These are phyloP conservation scores for Pteronura brasiliensis DNA, from an alignment of 2,113 vertebrate genomes.

Conservation along the genomic window DNA sequence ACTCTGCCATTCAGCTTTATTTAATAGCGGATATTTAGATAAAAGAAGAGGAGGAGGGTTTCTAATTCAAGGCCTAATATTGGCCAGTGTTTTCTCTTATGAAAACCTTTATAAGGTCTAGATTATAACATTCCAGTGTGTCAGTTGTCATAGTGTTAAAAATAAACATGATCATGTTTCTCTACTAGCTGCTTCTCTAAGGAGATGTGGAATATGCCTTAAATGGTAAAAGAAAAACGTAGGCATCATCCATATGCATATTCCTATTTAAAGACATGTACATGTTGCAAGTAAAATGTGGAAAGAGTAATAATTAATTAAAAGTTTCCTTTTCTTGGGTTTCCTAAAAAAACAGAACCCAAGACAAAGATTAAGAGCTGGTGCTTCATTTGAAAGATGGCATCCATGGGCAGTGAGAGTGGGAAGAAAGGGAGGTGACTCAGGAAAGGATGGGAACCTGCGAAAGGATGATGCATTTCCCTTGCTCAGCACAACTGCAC, in stretches of 20 bases:
- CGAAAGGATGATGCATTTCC: background rate
- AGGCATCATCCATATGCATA: background rate
- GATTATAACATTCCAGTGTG: background rate
- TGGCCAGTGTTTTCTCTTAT: background rate
- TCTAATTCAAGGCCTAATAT: background rate
- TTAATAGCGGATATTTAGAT: slow-evolving; percentile 19
- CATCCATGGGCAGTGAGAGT: background rate
- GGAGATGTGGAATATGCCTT: background rate
- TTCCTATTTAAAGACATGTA: background rate
- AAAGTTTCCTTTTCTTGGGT: background rate
- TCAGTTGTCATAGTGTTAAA: background rate
- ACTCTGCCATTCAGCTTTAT: background rate
- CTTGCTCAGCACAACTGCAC: background rate
- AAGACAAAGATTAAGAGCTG: background rate
- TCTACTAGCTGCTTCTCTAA: background rate
- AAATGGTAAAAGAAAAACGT: background rate
- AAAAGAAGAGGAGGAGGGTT: background rate
- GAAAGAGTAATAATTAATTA: background rate
- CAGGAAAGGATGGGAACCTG: background rate
- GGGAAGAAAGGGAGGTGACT: background rate
- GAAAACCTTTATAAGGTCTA: background rate
- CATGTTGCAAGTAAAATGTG: background rate
- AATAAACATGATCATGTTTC: background rate
- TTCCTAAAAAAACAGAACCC: background rate
- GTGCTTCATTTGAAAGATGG: background rate